Conservation (phyloP, 2,797 vertebrate species). For the Sebastes cheni region DNA sequence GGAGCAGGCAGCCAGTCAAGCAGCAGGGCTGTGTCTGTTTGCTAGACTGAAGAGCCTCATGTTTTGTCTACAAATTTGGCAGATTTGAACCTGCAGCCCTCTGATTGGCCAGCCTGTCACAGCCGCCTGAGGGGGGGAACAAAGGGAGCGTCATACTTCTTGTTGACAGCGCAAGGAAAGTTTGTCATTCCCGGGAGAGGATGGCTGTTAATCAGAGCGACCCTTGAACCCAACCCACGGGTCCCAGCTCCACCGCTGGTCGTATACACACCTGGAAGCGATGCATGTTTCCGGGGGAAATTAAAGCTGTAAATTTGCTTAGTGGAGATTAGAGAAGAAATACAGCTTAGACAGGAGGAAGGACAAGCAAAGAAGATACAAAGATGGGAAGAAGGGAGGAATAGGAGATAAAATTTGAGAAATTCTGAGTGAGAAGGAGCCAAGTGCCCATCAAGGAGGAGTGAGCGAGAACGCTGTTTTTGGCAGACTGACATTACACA, state of each 20-base stretch:
- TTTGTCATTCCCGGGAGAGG: conserved; percentile 79
- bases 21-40: conserved; percentile 73
- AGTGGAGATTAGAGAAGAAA: conserved; percentile 32
- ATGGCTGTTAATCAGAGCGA: conserved; percentile 86
- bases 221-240: conserved; percentile 72
- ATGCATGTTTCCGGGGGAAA: conserved; percentile 70
- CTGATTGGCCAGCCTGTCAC: conserved; percentile 89
- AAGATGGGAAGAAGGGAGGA: background rate
- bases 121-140: conserved; percentile 83
- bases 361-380: background rate
- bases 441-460: background rate
- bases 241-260: conserved; percentile 57
- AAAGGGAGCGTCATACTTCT: conserved; percentile 82
- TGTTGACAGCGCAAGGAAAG: conserved; percentile 83
- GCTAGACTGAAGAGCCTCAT: conserved; percentile 87
- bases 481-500: conserved; percentile 1
- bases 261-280: conserved; percentile 71
- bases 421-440: background rate
- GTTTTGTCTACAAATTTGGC: conserved; percentile 93
- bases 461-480: background rate
- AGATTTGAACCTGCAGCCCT: conserved; percentile 88
- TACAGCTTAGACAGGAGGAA: background rate
- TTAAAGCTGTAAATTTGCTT: conserved; percentile 76
- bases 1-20: conserved; percentile 65
- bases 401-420: background rate